Conservation (phyloP, 1,140 invertebrate genomes). For the Drosophila carrolli region DNA sequence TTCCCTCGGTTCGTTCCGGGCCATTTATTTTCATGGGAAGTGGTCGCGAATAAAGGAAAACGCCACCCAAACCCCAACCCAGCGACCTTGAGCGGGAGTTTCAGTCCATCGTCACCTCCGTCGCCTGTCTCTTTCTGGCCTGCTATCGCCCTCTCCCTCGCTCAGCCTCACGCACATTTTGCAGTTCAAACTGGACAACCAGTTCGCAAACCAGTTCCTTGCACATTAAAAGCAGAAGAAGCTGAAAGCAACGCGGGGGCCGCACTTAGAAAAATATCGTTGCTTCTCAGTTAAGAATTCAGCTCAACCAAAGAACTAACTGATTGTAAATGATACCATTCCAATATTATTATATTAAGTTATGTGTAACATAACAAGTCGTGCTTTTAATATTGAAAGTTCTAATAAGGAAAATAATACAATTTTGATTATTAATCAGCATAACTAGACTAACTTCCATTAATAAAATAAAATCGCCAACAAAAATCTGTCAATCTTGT, state of each 20-base stretch:
- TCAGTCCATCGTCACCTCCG: conserved; percentile 32
- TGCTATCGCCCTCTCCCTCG: conserved; percentile 3
- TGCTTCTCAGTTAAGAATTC: neutral
- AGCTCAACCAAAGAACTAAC: too few species aligned
- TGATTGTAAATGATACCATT: too few species aligned
- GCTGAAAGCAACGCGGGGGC: conserved; percentile 34
- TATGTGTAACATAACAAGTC: too few species aligned
- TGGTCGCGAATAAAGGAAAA: conserved; percentile 54
- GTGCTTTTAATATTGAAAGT: too few species aligned
- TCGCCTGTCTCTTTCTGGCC: conserved; percentile 5
- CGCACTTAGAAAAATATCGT: conserved; percentile 8
- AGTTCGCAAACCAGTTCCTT: conserved; percentile 57
- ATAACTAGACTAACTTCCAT: too few species aligned
- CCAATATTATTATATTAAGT: too few species aligned
- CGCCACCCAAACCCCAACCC: conserved; percentile 28
- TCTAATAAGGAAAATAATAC: too few species aligned
- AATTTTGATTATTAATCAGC: too few species aligned
- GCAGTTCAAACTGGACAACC: conserved; percentile 45
- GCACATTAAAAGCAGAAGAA: conserved; percentile 43
- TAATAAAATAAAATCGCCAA: too few species aligned
- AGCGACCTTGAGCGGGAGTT: conserved; percentile 51
- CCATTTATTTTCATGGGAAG: conserved; percentile 76
- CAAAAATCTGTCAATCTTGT: too few species aligned
- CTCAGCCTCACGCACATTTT: conserved; percentile 49
- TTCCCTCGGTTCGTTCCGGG: conserved; percentile 51